phyloP scores from a whole-genome alignment of 2,888 invertebrate species.

The Liposcelis brunnea region DNA sequence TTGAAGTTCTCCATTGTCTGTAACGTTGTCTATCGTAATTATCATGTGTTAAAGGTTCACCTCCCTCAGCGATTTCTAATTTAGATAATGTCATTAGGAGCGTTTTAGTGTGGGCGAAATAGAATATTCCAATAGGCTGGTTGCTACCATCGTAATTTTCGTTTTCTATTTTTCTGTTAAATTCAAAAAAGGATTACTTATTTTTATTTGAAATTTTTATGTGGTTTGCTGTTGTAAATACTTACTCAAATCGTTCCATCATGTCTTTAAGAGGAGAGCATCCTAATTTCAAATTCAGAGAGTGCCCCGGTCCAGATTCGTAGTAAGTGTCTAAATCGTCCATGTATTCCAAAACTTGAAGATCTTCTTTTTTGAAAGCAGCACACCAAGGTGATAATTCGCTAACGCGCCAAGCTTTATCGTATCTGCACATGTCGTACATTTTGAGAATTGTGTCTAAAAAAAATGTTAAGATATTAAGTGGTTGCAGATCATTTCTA shows the following conservation, averaged over 20 bases:
- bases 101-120: conserved; percentile 45
- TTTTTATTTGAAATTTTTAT: neutral
- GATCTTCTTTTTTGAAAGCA: conserved; percentile 52
- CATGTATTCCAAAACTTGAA: conserved; percentile 52
- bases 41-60: conserved; percentile 38
- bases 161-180: conserved; percentile 12
- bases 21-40: conserved; percentile 38
- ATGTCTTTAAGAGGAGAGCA: conserved; percentile 58
- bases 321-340: conserved; percentile 64
- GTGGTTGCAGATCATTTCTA: too few relatives aligned
- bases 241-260: conserved; percentile 45
- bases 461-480: conserved; percentile 10
- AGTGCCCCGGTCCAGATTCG: conserved; percentile 52
- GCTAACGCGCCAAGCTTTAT: conserved; percentile 55
- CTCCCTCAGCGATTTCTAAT: conserved; percentile 44
- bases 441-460: conserved; percentile 37
- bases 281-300: conserved; percentile 45
- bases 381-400: conserved; percentile 56
- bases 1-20: conserved; percentile 51
- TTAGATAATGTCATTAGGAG: conserved; percentile 33
- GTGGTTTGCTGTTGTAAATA: too few relatives aligned
- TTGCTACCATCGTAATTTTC: neutral
- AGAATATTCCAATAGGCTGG: conserved; percentile 43
- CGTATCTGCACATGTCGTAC: conserved; percentile 65
- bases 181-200: neutral